phyloP scores from a whole-genome alignment of 2,888 invertebrate species.

The Alcis repandata region DNA sequence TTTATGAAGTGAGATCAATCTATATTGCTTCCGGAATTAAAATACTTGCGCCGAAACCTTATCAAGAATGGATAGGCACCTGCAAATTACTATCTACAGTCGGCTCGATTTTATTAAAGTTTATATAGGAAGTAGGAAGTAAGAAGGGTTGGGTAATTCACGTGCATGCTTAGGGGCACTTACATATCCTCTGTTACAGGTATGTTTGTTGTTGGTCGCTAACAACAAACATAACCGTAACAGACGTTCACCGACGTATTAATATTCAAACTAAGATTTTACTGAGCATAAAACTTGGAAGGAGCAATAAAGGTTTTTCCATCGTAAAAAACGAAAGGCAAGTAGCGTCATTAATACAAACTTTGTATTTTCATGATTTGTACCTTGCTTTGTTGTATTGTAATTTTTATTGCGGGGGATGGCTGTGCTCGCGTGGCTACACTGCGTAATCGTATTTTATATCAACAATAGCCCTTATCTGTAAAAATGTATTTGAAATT shows the following conservation, averaged over 20 bases:
- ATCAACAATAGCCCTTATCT: slow-evolving; percentile 82
- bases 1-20: too few relatives aligned
- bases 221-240: slow-evolving; percentile 49
- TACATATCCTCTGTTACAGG: slow-evolving; percentile 5
- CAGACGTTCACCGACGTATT: slow-evolving; percentile 47
- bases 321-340: slow-evolving; percentile 70
- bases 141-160: not conserved
- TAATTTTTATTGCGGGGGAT: slow-evolving; percentile 79
- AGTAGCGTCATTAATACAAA: slow-evolving; percentile 75
- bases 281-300: slow-evolving; percentile 59
- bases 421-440: slow-evolving; percentile 76
- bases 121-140: not conserved
- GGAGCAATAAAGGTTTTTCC: slow-evolving; percentile 64
- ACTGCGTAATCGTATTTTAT: slow-evolving; percentile 82
- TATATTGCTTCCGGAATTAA: too few relatives aligned
- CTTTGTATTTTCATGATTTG: slow-evolving; percentile 79
- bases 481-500: slow-evolving; percentile 82
- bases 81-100: too few relatives aligned
- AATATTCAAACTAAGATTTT: slow-evolving; percentile 59
- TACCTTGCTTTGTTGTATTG: slow-evolving; percentile 78
- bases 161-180: not conserved
- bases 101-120: too few relatives aligned
- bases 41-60: too few relatives aligned
- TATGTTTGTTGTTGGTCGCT: slow-evolving; percentile 16
- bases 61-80: too few relatives aligned